Evolutionary conservation across 2,797 vertebrate genomes (phyloP), one percentile per base, ranked within the genome.

Genomic region (Eulemur coronatus): DNA sequence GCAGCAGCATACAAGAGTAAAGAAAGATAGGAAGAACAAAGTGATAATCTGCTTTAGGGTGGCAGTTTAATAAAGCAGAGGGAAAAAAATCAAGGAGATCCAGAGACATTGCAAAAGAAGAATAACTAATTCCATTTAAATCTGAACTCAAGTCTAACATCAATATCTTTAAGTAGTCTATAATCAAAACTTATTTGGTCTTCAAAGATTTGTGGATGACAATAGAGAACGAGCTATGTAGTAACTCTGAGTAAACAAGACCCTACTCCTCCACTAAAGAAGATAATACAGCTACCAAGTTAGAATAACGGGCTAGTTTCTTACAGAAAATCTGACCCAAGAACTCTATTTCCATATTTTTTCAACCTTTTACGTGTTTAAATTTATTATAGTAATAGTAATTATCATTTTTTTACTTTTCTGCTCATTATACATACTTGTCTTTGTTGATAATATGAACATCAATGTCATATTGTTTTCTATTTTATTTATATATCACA

Each of bases 381-480:
- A 94, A 38, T 79, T 72, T 80, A 57, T 89, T 69, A 87, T 73
- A 28, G 13, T 75, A 35, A 1, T 88, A 15, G 9, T 80, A 72
- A 22, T 80, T 69, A 28, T 61, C 28, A 13, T 41, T 78, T 2
- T 76, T 95, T 93, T 30, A 82, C 52, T 63, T 89, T 75, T 93
- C 95, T 35, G 28, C 48, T 94, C 15, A 65, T 72, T 75, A 84
- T 80, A 80, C 1, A 38, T 35, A 89, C 3, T 75, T 79, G 38
- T 70, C 63, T 90, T 96, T 94, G 22, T 8, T 79, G 48, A 79
- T 90, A 76, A 81, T 67, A 61, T 73, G 50, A 92, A 30, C 48
- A 88, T 52, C 84, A 65, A 88, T 84, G 10, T 89, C 84, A 59
- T 59, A 24, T 63, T 82, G 20, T 43, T 96, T 96, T 95, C 26